These are phyloP conservation scores for Aramus guarauna DNA, from an alignment of 2,113 vertebrate species.

Conservation along the genomic window DNA sequence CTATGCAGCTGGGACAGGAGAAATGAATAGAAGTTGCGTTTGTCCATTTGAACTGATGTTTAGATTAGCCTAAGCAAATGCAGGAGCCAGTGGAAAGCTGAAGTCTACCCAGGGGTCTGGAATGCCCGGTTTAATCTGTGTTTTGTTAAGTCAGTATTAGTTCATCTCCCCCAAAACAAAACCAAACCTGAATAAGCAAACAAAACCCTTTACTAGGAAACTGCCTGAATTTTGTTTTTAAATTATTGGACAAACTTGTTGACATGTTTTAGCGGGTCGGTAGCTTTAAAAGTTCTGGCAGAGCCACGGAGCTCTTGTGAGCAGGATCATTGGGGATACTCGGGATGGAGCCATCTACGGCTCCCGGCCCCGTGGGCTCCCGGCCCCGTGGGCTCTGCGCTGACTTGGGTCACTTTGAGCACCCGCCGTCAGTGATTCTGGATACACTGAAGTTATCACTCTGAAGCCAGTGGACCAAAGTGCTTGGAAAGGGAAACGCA, in stretches of 20 bases:
- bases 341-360: not conserved
- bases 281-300: not conserved
- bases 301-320: accelerated
- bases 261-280: not conserved
- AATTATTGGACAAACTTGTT: not conserved
- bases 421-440: not conserved
- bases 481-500: not conserved
- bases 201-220: not conserved
- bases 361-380: not conserved
- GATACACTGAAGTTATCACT: not conserved
- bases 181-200: not conserved
- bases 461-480: not conserved
- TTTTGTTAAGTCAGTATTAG: not conserved
- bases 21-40: not conserved
- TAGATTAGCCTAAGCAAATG: not conserved
- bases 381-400: not conserved
- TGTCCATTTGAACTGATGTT: not conserved
- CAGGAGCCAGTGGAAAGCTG: not conserved
- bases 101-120: not conserved
- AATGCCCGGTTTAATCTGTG: not conserved
- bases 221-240: not conserved
- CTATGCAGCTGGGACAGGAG: not conserved
- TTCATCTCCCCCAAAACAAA: not conserved
- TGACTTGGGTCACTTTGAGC: not conserved
- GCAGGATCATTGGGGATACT: too few relatives aligned